Base-by-base conservation (phyloP, 2,888 invertebrate species). In the Leptopilina drosophilae region DNA sequence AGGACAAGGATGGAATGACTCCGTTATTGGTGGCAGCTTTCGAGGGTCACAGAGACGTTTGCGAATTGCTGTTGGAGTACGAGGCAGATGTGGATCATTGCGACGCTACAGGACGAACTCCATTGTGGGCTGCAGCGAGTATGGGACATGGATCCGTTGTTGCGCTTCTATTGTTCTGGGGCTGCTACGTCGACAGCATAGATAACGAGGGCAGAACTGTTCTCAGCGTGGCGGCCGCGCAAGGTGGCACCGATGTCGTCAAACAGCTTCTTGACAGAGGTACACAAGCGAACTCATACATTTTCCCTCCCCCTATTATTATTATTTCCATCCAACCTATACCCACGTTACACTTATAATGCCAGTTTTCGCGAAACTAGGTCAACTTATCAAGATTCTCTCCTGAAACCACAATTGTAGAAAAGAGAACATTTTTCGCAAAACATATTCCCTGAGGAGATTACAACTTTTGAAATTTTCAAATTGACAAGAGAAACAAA, bases 191-290 rank as follows among this genome's bases (percentile, higher is more conserved):
- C 77, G 98, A 98, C 92, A 96, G 95, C 87, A 98, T 98, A 94
- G 98, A 99, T 92, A 95, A 95, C 5, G 98, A 98, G 91, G 98
- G 98, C 0, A 94, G 98, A 59, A 98, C 98, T 0, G 98, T 97
- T 80, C 93, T 97, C 5, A 96, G 96, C 81, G 96, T 96, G 3
- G 97, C 97, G 1, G 96, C 97, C 0, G 97, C 97, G 0, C 96
- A 97, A 92, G 97, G 96, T 92, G 96, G 96, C 88, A 96, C 96
- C 59, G 97, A 97, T 86, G 97, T 98, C 11, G 98, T 98, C 0
- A 94, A 97, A 26, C 97, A 97, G 88, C 93, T 99, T 64, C 93
- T 99, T 15, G 98, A 97, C 91, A 94, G 98, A 84, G 98, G 95
- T 87, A 89, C n/a, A 20, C 20, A 20, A 20, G 20, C 20, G 20